Percentiles rank a stretch among this genome's conserved stretches.
phyloP scores from a whole-genome alignment of 2,888 invertebrate species.

The Syrista parreyssii region DNA sequence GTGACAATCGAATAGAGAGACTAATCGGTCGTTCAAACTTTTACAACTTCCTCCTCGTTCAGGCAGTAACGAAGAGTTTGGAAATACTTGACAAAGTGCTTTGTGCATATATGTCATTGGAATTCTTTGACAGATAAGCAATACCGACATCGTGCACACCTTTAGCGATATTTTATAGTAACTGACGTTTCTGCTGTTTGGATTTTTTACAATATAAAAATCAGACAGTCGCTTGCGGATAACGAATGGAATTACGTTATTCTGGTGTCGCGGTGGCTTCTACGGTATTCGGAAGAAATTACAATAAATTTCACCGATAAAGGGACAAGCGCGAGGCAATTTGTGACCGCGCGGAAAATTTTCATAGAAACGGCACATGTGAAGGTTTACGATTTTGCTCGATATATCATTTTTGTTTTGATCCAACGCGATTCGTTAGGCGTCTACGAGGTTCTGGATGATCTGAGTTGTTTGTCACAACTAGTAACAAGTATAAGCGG shows the following conservation, averaged over 20 bases:
- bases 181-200: background rate
- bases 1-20: background rate
- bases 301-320: background rate
- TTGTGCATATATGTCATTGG: background rate
- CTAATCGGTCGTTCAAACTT: background rate
- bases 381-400: background rate
- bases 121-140: background rate
- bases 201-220: background rate
- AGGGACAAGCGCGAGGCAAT: background rate
- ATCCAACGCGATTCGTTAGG: background rate
- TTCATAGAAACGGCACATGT: background rate
- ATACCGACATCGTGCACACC: background rate
- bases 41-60: background rate
- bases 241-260: background rate
- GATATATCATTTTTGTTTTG: background rate
- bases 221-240: background rate
- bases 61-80: background rate
- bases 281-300: background rate
- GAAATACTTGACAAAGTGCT: background rate
- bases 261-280: background rate
- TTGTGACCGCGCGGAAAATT: background rate
- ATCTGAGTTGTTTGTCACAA: background rate
- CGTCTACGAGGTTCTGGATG: background rate
- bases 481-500: background rate
- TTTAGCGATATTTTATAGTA: background rate